phyloP scores from a whole-genome alignment of 2,113 vertebrate genomes.

The Merops nubicus region DNA sequence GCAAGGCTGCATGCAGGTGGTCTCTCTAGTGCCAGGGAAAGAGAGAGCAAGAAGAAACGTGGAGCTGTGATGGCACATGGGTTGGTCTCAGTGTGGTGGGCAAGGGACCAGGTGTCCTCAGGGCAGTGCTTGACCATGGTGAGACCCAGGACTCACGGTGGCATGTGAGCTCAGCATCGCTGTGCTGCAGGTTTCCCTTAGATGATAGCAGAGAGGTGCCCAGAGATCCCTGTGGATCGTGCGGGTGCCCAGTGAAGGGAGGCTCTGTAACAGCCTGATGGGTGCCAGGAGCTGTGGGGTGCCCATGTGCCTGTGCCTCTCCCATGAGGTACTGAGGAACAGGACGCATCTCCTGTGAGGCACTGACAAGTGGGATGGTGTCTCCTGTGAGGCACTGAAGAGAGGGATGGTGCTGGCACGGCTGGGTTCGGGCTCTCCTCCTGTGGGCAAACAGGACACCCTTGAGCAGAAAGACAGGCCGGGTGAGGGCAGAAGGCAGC shows the following conservation, averaged over 20 bases:
- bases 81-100: background rate
- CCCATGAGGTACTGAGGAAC: background rate
- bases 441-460: background rate
- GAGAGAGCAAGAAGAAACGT: background rate
- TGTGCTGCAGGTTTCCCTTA: background rate
- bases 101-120: accelerated
- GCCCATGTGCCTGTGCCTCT: background rate
- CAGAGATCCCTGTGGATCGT: background rate
- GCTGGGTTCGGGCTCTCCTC: background rate
- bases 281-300: background rate
- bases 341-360: no score
- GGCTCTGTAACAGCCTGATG: accelerated
- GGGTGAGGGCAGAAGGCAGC: background rate
- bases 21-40: background rate
- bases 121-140: background rate
- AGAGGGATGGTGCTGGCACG: background rate
- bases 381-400: background rate
- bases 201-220: background rate
- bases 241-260: accelerated
- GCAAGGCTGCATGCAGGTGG: background rate
- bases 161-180: background rate
- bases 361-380: background rate
- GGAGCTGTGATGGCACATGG: background rate
- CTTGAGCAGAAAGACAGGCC: background rate
- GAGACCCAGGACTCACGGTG: no score